Conservation (phyloP, 2,113 vertebrate genomes). For the Romanogobio albipinnatus region DNA sequence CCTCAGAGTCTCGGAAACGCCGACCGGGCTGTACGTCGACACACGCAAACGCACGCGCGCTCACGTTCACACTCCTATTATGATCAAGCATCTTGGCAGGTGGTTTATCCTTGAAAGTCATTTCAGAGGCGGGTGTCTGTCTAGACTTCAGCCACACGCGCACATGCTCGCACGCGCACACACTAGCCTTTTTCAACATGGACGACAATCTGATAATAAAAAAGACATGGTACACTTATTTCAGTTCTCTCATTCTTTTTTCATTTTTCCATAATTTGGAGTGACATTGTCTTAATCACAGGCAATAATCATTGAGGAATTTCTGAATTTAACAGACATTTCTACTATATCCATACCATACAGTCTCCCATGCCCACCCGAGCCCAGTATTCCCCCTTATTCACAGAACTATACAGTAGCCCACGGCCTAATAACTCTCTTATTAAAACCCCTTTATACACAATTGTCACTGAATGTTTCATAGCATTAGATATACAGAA, state of each 20-base stretch:
- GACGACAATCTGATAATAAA: conserved; percentile 24
- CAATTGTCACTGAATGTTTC: conserved; percentile 76
- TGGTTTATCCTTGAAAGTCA: conserved; percentile 40
- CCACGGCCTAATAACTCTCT: conserved; percentile 67
- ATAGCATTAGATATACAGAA: conserved; percentile 74
- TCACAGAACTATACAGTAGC: conserved; percentile 75
- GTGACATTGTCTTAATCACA: conserved; percentile 82
- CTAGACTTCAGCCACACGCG: conserved; percentile 4
- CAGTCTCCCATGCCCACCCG: conserved; percentile 65
- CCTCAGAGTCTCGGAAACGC: background rate
- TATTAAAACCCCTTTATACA: conserved; percentile 69
- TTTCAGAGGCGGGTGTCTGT: conserved; percentile 14
- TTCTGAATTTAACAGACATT: conserved; percentile 74
- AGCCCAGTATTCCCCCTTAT: conserved; percentile 70
- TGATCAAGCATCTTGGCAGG: conserved; percentile 19
- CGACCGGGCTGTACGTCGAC: background rate
- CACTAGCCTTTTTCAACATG: background rate
- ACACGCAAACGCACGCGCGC: background rate
- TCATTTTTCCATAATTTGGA: conserved; percentile 70
- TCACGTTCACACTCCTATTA: background rate
- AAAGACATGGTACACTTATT: conserved; percentile 48
- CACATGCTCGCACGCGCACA: background rate
- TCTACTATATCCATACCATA: conserved; percentile 58
- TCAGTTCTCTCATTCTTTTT: conserved; percentile 59
- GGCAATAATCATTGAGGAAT: conserved; percentile 79